Conservation (phyloP, 2,113 vertebrate genomes). For the Alligator mississippiensis region DNA sequence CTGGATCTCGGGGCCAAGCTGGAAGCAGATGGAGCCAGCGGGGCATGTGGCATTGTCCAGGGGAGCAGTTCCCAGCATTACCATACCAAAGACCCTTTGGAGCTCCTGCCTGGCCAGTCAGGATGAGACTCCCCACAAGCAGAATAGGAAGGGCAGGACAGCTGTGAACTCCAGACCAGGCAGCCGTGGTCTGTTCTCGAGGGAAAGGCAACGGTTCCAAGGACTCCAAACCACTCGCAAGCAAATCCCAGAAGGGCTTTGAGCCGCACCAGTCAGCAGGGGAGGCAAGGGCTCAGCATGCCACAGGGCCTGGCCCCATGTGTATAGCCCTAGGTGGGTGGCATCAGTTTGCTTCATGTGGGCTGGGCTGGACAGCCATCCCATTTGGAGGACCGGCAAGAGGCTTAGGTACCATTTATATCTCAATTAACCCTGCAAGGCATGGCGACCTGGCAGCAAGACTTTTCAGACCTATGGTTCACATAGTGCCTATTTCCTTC, state of each 20-base stretch:
- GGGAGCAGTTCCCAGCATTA: neutral
- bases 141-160: neutral
- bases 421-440: neutral
- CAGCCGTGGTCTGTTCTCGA: neutral
- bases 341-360: neutral
- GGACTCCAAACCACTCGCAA: neutral
- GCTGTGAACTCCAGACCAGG: neutral
- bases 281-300: neutral
- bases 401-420: neutral
- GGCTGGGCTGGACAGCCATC: too few species aligned
- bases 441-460: neutral
- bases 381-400: neutral
- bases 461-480: neutral
- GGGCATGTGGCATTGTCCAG: neutral
- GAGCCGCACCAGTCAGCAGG: neutral
- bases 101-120: neutral
- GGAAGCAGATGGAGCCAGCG: neutral
- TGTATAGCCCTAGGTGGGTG: neutral
- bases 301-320: neutral
- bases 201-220: neutral
- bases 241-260: rapidly evolving
- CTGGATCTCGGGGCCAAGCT: slow-evolving; percentile 18
- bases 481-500: neutral
- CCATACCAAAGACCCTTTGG: neutral
- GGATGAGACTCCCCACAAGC: neutral